phyloP scores from a whole-genome alignment of 2,113 vertebrate species.

The Paramisgurnus dabryanus region DNA sequence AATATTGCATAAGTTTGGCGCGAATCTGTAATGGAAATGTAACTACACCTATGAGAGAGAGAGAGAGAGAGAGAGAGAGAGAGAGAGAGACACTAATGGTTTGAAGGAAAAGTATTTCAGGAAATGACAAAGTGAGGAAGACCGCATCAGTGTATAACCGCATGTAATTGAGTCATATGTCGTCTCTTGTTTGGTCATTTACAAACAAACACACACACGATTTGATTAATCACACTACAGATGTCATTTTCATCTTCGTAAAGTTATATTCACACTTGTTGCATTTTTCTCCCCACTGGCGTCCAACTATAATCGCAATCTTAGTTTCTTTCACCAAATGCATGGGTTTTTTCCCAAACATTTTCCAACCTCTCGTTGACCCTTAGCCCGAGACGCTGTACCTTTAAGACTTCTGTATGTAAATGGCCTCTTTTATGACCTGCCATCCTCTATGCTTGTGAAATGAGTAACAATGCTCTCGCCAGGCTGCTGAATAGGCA shows the following conservation, averaged over 20 bases:
- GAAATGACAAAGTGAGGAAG: not conserved
- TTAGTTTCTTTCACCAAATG: not conserved
- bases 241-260: not conserved
- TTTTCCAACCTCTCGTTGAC: not conserved
- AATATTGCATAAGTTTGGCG: too few relatives aligned
- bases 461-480: too few relatives aligned
- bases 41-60: constrained; percentile 27
- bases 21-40: too few relatives aligned
- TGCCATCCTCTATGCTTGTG: not conserved
- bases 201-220: not conserved
- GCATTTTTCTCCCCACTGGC: not conserved
- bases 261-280: not conserved
- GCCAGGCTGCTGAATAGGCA: not conserved
- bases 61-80: constrained; percentile 10
- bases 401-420: constrained; percentile 6
- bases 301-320: not conserved
- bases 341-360: not conserved
- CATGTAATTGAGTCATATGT: not conserved
- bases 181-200: constrained; percentile 18
- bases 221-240: not conserved
- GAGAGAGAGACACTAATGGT: constrained; percentile 56
- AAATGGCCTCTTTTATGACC: not conserved
- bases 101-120: constrained; percentile 54
- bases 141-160: constrained; percentile 3
- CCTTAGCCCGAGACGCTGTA: not conserved